Percentiles rank a stretch among this genome's conserved stretches.
Evolutionary conservation across 2,797 vertebrate genomes (phyloP).

Genomic region (Momotus momota): DNA sequence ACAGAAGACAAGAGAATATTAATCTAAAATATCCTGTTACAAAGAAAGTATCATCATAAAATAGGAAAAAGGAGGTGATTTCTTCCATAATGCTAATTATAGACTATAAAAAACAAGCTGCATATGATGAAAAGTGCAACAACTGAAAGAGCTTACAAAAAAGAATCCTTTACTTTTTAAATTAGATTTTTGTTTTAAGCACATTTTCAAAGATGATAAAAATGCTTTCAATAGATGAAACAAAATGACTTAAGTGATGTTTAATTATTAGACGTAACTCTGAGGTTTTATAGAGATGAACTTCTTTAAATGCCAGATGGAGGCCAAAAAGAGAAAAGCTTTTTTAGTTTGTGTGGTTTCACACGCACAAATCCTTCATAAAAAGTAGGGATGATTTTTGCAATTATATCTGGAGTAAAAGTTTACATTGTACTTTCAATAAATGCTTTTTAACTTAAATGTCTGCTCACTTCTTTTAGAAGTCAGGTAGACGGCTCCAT

Average conservation of each 20-base stretch:
- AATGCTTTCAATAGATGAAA: background rate
- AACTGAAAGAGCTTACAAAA: background rate
- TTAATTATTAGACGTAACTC: background rate
- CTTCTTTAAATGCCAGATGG: background rate
- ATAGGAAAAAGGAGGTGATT: background rate
- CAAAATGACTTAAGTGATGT: background rate
- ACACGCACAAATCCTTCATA: background rate
- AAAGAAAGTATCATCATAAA: background rate
- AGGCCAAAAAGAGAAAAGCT: too few species aligned
- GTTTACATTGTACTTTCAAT: background rate
- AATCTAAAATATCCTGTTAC: constrained; percentile 16
- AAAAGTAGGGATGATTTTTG: background rate
- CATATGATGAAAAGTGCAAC: background rate
- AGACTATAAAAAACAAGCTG: background rate
- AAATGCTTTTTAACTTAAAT: background rate
- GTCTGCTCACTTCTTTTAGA: background rate
- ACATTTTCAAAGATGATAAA: background rate
- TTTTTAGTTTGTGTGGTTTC: background rate
- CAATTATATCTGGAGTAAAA: background rate
- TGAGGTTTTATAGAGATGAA: background rate
- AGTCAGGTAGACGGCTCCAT: background rate
- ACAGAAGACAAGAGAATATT: constrained; percentile 49
- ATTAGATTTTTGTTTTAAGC: background rate
- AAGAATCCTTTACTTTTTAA: background rate
- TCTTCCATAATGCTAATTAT: background rate